A percentile compares a stretch with the other conserved stretches of the same genome.
Evolutionary conservation across 1,140 invertebrate genomes (phyloP).

Genomic region (Drosophila neocordata): DNA sequence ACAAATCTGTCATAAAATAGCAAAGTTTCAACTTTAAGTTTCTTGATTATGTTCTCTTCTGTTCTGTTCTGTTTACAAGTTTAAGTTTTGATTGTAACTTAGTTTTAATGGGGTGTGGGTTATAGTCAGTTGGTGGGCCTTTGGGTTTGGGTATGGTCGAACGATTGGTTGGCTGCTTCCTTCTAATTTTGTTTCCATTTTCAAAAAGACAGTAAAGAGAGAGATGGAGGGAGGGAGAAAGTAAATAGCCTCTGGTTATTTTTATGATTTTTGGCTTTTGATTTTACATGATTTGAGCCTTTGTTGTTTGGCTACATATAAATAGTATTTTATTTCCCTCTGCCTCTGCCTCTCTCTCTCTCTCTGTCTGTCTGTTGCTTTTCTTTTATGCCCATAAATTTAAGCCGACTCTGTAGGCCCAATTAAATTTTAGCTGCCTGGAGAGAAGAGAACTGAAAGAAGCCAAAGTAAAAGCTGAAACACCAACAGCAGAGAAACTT

Average conservation of each 20-base stretch:
- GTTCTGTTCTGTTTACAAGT: constrained; percentile 23
- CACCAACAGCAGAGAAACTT: constrained; percentile 36
- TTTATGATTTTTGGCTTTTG: constrained; percentile 50
- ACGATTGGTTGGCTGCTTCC: neutral
- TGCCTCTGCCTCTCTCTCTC: neutral
- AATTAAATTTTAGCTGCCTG: constrained; percentile 42
- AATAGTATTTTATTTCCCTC: constrained; percentile 1
- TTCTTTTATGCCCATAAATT: constrained; percentile 40
- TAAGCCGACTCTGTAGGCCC: constrained; percentile 33
- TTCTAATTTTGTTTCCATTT: constrained; percentile 4
- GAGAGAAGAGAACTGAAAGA: neutral
- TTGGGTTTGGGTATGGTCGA: neutral
- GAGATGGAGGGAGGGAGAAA: neutral
- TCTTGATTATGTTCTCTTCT: neutral
- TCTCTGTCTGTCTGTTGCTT: neutral
- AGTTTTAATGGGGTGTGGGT: constrained; percentile 15
- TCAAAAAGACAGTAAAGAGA: too few species aligned
- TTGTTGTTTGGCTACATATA: constrained; percentile 27
- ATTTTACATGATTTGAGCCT: constrained; percentile 47
- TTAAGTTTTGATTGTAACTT: constrained; percentile 53
- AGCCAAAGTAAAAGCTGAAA: neutral
- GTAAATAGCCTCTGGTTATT: constrained; percentile 27
- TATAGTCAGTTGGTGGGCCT: neutral
- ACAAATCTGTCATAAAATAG: constrained; percentile 22
- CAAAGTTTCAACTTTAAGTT: constrained; percentile 4